These are phyloP conservation scores for Coregonus ussuriensis DNA, from an alignment of 2,797 vertebrate species.

Conservation along the genomic window DNA sequence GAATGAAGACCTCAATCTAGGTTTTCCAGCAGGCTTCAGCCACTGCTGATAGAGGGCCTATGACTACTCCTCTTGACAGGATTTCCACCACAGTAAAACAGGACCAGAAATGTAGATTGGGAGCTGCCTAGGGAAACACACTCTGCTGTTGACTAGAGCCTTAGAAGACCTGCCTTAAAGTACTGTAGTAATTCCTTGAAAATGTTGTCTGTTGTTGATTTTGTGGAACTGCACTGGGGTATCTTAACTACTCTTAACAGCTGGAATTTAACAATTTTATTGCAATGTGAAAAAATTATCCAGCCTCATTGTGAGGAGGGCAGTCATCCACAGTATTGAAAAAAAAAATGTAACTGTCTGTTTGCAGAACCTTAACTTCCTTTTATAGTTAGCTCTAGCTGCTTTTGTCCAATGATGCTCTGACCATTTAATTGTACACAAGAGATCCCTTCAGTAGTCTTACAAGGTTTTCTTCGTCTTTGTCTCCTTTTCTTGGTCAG, in stretches of 20 bases:
- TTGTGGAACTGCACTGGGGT: neutral
- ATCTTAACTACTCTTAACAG: neutral
- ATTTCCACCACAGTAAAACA: neutral
- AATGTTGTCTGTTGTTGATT: neutral
- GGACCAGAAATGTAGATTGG: neutral
- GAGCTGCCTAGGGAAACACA: neutral
- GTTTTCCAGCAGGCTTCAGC: conserved; percentile 32
- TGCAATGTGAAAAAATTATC: neutral
- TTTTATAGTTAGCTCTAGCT: neutral
- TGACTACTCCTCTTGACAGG: neutral
- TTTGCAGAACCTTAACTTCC: neutral
- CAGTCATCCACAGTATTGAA: neutral
- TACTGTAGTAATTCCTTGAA: neutral
- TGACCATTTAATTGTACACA: neutral
- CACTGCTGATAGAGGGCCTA: conserved; percentile 18
- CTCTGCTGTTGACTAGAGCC: neutral
- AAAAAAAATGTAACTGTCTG: neutral
- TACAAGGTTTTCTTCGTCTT: neutral
- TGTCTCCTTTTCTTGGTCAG: neutral
- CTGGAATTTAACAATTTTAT: neutral
- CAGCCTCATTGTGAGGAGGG: neutral
- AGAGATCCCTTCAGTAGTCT: neutral
- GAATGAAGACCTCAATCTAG: conserved; percentile 48
- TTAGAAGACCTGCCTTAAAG: neutral
- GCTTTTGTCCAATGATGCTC: neutral